Base-by-base conservation (phyloP, 2,888 invertebrate species). In the Steromphala cineraria region DNA sequence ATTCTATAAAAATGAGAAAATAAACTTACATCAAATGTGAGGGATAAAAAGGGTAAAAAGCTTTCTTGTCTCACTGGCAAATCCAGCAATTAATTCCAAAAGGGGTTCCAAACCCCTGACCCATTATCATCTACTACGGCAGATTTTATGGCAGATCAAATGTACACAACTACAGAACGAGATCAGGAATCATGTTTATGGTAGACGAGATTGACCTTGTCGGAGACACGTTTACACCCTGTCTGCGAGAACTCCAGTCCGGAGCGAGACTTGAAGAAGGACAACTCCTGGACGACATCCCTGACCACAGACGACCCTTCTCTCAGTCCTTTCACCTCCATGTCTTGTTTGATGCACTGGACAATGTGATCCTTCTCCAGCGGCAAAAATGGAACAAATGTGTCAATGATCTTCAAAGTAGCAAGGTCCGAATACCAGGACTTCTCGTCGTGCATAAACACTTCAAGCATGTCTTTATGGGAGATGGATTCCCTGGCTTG, bases 161-260 rank as follows among this genome's bases (percentile, higher is more conserved):
- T 36, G 36, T 4, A 36, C 36, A 36, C 2, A 4, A 7, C 7
- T 4, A 36, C 4, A 36, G 46, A 46, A 13, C 5, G 46, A 46
- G 46, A 10, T 46, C 46, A 46, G 1, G 46, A 56, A 7, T 56
- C 56, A 19, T 56, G 56, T 4, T 21, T 2, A 19, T 56, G 56
- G 56, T 46, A 46, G 13, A 84, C 78, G 21, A 86, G 77, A 71
- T 92, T 88, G 2, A 92, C 90, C 83, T 91, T 91, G 71, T 90
- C 89, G 28, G 87, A 84, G 2, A 92, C 91, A 67, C 90, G 84
- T 79, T 91, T 90, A 83, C 92, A 92, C 0, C 92, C 92, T 46
- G 90, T 90, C 17, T 85, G 81, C 15, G 91, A 91, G 79, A 89
- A 87, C 21, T 86, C 80, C 77, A 83, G 75, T 15, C 83, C 83